Percentiles rank a stretch among this genome's conserved stretches.
phyloP scores from a whole-genome alignment of 1,140 invertebrate genomes.

The Cotesia chilonis region DNA sequence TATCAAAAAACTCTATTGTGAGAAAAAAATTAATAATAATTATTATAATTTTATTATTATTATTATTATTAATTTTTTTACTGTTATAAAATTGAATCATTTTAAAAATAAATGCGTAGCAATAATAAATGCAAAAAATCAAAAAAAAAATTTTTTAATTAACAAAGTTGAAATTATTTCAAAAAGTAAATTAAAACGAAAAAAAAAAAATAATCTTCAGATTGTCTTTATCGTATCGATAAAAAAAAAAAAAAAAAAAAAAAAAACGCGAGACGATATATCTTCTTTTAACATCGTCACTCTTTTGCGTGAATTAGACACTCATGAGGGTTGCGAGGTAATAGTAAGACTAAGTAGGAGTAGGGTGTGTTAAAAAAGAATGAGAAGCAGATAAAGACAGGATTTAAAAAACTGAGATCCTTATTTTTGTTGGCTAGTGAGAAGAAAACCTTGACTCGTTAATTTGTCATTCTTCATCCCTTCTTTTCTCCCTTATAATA shows the following conservation, averaged over 20 bases:
- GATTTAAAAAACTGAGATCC: slow-evolving; percentile 11
- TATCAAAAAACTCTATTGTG: background rate
- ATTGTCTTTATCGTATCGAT: slow-evolving; percentile 32
- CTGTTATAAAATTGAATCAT: no score
- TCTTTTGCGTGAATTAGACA: slow-evolving; percentile 41
- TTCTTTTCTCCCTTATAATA: slow-evolving; percentile 2
- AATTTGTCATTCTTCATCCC: slow-evolving; percentile 50
- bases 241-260: slow-evolving; percentile 12
- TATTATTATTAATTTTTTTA: no score
- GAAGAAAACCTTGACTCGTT: slow-evolving; percentile 47
- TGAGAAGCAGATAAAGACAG: background rate
- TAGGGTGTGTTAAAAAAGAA: background rate
- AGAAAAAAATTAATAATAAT: background rate
- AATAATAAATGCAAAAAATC: no score
- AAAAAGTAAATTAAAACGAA: background rate
- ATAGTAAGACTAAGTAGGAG: slow-evolving; percentile 19
- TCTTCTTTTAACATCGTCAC: slow-evolving; percentile 50
- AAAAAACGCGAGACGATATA: slow-evolving; percentile 37
- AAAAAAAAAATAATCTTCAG: background rate
- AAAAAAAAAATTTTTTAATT: no score
- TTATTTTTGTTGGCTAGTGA: slow-evolving; percentile 27
- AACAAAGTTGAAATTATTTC: no score
- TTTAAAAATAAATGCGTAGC: no score
- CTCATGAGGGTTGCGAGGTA: background rate
- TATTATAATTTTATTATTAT: no score